A percentile compares a stretch with the other conserved stretches of the same genome.
These are phyloP conservation scores for Triplophysa rosa DNA, from an alignment of 2,113 vertebrate species.

Conservation along the genomic window DNA sequence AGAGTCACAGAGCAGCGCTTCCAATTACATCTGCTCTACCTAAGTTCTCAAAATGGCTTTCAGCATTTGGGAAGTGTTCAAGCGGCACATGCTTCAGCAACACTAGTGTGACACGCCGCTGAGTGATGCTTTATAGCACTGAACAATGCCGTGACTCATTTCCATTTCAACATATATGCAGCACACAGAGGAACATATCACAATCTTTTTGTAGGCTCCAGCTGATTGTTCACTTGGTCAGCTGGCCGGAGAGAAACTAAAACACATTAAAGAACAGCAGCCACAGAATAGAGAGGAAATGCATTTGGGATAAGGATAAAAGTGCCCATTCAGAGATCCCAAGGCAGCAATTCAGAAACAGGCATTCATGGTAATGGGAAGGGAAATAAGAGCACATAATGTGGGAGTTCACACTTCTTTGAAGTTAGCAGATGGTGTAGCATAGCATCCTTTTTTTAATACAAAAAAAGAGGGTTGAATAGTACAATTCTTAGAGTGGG, in stretches of 20 bases:
- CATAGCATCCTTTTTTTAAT: background rate
- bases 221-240: background rate
- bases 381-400: constrained; percentile 53
- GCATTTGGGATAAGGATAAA: constrained; percentile 61
- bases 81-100: constrained; percentile 58
- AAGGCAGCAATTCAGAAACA: constrained; percentile 58
- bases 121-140: constrained; percentile 26
- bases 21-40: constrained; percentile 48
- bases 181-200: background rate
- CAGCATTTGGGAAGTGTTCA: constrained; percentile 58
- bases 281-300: constrained; percentile 67
- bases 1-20: constrained; percentile 47
- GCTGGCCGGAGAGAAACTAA: background rate
- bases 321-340: constrained; percentile 64
- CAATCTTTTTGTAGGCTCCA: background rate
- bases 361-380: constrained; percentile 52
- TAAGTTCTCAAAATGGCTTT: constrained; percentile 67
- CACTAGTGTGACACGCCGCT: constrained; percentile 29
- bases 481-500: background rate
- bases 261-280: constrained; percentile 44
- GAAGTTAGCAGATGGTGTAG: constrained; percentile 23
- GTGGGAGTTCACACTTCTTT: constrained; percentile 48
- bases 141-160: constrained; percentile 38
- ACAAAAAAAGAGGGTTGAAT: background rate
- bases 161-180: constrained; percentile 4